These are phyloP conservation scores for Galeopsomyia nigrocyanea DNA, from an alignment of 2,888 invertebrate genomes.

Conservation along the genomic window DNA sequence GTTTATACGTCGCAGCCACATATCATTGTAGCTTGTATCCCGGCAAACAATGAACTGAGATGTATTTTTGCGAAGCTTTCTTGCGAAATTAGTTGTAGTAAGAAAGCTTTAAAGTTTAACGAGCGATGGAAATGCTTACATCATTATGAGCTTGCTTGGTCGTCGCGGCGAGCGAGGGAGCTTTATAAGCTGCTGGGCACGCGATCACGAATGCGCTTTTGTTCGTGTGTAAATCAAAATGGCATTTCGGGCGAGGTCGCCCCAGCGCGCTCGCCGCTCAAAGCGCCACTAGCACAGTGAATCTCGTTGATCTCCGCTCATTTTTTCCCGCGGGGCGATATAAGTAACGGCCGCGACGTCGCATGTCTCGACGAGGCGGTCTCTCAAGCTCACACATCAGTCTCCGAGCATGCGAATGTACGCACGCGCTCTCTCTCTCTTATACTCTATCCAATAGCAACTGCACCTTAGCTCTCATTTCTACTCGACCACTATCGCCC, in stretches of 20 bases:
- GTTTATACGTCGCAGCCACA: not conserved
- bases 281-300: slow-evolving; percentile 32
- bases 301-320: slow-evolving; percentile 48
- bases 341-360: slow-evolving; percentile 45
- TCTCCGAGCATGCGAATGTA: slow-evolving; percentile 67
- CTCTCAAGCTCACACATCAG: slow-evolving; percentile 65
- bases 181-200: not conserved
- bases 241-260: not conserved
- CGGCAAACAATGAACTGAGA: not conserved
- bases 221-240: slow-evolving; percentile 12
- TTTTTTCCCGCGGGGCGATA: slow-evolving; percentile 45
- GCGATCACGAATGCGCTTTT: not conserved
- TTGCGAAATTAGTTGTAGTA: too few species aligned
- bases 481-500: slow-evolving; percentile 62
- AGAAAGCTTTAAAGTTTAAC: not conserved
- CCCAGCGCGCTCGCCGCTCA: not conserved
- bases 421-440: slow-evolving; percentile 2
- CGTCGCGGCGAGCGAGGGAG: not conserved
- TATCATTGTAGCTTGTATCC: too few species aligned
- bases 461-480: too few species aligned
- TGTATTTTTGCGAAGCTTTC: not conserved
- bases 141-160: not conserved
- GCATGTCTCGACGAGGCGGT: slow-evolving; percentile 69
- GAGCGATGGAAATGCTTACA: slow-evolving; percentile 18
- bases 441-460: too few species aligned